Evolutionary conservation across 35 echinoderm and acorn worm species (phyloP).

Genomic region (Ophioderma brevispina): DNA sequence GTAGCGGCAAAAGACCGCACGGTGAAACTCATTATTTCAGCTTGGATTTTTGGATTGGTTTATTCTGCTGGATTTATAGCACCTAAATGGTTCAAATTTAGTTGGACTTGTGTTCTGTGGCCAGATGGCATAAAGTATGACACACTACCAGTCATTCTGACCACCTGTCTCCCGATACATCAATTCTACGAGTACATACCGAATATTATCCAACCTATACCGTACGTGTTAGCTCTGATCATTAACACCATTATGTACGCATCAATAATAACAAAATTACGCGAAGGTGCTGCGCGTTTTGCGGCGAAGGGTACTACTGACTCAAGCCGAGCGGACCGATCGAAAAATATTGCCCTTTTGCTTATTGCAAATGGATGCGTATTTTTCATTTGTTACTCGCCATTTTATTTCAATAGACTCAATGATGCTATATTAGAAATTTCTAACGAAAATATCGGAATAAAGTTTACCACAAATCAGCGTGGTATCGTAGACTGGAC

Average conservation of each 20-base stretch:
- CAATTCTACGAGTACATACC: not conserved
- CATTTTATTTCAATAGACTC: no score
- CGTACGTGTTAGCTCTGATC: not conserved
- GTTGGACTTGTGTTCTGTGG: not conserved
- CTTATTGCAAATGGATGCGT: no score
- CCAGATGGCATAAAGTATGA: not conserved
- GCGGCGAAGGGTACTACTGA: no score
- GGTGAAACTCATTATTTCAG: not conserved
- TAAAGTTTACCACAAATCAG: no score
- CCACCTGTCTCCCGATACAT: not conserved
- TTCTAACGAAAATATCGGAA: no score
- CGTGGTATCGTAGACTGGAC: no score
- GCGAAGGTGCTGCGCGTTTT: no score
- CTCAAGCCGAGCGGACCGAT: no score
- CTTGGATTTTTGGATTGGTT: not conserved
- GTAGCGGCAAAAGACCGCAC: not conserved
- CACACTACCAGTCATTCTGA: not conserved
- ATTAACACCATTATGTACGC: not conserved
- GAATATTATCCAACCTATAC: not conserved
- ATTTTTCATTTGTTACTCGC: no score
- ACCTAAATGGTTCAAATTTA: not conserved
- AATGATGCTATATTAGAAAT: no score
- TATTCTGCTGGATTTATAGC: not conserved
- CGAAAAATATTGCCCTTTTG: no score
- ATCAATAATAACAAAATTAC: no score